Evolutionary conservation across 2,113 vertebrate genomes (phyloP).

Genomic region (Arvicanthis niloticus): DNA sequence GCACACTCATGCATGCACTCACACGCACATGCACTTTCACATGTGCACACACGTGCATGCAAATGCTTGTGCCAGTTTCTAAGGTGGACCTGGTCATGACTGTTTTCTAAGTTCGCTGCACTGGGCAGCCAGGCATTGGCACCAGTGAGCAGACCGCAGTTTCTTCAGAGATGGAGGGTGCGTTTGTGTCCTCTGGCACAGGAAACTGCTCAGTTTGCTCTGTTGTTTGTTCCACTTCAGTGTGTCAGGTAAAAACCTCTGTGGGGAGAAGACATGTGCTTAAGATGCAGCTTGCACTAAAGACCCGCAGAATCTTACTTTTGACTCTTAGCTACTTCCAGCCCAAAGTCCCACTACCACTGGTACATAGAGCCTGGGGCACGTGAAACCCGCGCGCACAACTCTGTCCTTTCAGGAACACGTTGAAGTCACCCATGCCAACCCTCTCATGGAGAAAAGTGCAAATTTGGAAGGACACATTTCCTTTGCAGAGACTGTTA

Average conservation of each 20-base stretch:
- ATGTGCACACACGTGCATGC: background rate
- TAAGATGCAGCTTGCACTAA: background rate
- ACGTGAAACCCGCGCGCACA: background rate
- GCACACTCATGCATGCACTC: no score
- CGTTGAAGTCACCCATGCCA: background rate
- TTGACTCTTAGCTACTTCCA: background rate
- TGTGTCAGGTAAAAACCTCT: background rate
- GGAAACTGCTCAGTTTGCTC: background rate
- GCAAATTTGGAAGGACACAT: background rate
- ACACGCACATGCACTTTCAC: background rate
- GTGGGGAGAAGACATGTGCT: background rate
- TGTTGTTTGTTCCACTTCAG: background rate
- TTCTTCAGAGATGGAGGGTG: background rate
- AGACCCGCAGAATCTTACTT: background rate
- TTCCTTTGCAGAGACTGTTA: constrained; percentile 18
- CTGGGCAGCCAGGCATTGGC: background rate
- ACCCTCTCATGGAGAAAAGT: background rate
- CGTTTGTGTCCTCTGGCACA: background rate
- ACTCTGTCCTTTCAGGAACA: background rate
- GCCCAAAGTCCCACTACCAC: background rate
- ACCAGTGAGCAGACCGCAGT: background rate
- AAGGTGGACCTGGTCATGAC: background rate
- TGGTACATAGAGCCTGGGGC: background rate
- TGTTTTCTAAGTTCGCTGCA: background rate
- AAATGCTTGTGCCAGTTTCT: background rate